Conservation (phyloP, 2,888 invertebrate species). For the Listrodromus nycthemerus region DNA sequence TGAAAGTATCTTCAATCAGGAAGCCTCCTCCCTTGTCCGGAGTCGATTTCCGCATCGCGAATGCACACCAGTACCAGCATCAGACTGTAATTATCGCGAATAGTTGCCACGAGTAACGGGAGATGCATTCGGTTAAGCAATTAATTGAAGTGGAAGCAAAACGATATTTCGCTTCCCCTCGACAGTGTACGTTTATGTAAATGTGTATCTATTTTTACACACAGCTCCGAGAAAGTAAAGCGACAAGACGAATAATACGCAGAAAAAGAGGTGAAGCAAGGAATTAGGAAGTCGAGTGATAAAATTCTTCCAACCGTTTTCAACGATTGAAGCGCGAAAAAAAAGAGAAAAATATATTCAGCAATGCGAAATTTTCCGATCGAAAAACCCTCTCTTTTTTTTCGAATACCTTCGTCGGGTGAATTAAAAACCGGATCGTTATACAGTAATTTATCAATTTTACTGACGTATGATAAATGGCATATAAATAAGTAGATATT, state of each 20-base stretch:
- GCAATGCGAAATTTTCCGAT: neutral
- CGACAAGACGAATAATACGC: neutral
- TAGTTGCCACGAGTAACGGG: slow-evolving; percentile 17
- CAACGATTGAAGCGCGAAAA: neutral
- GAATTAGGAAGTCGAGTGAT: neutral
- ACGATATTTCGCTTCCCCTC: slow-evolving; percentile 35
- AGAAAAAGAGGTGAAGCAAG: neutral
- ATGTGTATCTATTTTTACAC: neutral
- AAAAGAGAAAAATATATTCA: neutral
- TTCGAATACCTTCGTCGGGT: neutral
- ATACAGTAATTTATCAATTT: neutral
- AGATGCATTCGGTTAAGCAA: slow-evolving; percentile 41
- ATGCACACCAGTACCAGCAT: slow-evolving; percentile 9
- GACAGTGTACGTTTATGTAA: slow-evolving; percentile 1
- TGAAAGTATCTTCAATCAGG: slow-evolving; percentile 49
- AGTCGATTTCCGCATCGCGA: too few relatives aligned
- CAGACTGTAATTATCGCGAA: slow-evolving; percentile 42
- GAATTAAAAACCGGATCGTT: neutral
- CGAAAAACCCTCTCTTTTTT: neutral
- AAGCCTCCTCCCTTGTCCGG: too few relatives aligned
- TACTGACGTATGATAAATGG: neutral
- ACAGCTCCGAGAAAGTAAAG: neutral
- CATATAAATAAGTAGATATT: neutral
- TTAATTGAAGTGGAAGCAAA: slow-evolving; percentile 52
- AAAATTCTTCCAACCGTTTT: neutral